Conservation (phyloP, 2,113 vertebrate genomes). For the Semnornis frantzii region DNA sequence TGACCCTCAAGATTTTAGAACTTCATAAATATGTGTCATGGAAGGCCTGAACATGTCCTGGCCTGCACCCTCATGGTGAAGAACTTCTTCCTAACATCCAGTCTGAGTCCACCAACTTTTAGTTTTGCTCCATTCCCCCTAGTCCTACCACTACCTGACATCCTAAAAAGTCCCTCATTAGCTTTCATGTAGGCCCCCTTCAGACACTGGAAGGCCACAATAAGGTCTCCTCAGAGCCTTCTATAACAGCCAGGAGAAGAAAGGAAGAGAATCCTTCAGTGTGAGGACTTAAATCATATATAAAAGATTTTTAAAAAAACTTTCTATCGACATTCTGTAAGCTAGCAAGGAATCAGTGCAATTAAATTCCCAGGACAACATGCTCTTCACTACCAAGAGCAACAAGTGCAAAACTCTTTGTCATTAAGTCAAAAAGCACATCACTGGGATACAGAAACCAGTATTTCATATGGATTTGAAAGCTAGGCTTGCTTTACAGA, state of each 20-base stretch:
- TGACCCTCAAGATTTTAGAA: too few species aligned
- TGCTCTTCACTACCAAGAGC: not conserved
- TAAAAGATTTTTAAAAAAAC: not conserved
- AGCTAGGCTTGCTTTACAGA: not conserved
- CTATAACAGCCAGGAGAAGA: not conserved
- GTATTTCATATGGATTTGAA: not conserved
- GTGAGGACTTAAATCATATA: not conserved
- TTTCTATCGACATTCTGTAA: not conserved
- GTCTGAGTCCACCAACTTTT: too few species aligned
- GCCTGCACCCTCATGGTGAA: too few species aligned
- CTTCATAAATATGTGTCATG: too few species aligned
- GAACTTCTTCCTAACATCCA: too few species aligned
- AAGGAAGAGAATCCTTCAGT: not conserved
- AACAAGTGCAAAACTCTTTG: not conserved
- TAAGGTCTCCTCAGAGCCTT: not conserved
- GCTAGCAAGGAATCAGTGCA: not conserved
- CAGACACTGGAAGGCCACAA: too few species aligned
- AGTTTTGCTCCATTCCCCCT: too few species aligned
- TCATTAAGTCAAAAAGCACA: not conserved
- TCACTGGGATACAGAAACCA: not conserved
- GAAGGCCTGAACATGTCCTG: too few species aligned
- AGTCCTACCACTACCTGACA: too few species aligned
- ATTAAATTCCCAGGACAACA: not conserved
- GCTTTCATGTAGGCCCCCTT: too few species aligned
- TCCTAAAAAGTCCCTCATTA: too few species aligned